phyloP scores from a whole-genome alignment of 1,140 invertebrate species.

The Hyphantria cunea region DNA sequence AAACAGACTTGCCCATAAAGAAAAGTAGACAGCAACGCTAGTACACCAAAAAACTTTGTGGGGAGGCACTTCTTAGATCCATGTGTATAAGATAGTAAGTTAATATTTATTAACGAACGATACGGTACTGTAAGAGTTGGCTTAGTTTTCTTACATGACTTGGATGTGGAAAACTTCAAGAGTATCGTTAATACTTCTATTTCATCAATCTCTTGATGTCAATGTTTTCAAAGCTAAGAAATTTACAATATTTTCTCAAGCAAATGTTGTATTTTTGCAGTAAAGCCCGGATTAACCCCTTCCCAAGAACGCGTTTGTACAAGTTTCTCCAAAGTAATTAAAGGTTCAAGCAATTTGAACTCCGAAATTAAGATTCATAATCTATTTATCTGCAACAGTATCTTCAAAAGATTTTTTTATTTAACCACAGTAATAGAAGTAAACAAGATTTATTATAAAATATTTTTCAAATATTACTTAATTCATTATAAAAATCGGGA shows the following conservation, averaged over 20 bases:
- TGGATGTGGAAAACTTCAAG: no score
- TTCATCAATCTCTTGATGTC: no score
- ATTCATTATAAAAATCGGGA: background rate
- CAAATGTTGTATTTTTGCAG: slow-evolving; percentile 62
- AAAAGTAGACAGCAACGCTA: slow-evolving; percentile 67
- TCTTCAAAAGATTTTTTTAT: slow-evolving; percentile 48
- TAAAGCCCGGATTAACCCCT: slow-evolving; percentile 61
- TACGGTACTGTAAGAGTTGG: background rate
- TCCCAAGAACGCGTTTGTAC: slow-evolving; percentile 58
- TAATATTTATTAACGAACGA: slow-evolving; percentile 48
- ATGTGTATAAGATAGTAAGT: slow-evolving; percentile 48
- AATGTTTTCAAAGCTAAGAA: slow-evolving; percentile 31
- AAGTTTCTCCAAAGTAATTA: slow-evolving; percentile 72
- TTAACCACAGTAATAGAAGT: slow-evolving; percentile 12
- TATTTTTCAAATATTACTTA: slow-evolving; percentile 3
- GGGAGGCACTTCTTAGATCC: slow-evolving; percentile 54
- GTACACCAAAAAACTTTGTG: slow-evolving; percentile 69
- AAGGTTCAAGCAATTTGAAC: slow-evolving; percentile 65
- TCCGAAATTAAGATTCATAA: slow-evolving; percentile 62
- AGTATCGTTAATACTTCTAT: no score
- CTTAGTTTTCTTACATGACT: no score
- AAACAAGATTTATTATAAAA: slow-evolving; percentile 1
- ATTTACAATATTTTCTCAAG: slow-evolving; percentile 51
- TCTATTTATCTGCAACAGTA: slow-evolving; percentile 52
- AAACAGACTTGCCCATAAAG: slow-evolving; percentile 73